Evolutionary conservation across 2,888 invertebrate species (phyloP), one percentile per base, ranked within the genome.

Genomic region (Aleiodes testaceus): DNA sequence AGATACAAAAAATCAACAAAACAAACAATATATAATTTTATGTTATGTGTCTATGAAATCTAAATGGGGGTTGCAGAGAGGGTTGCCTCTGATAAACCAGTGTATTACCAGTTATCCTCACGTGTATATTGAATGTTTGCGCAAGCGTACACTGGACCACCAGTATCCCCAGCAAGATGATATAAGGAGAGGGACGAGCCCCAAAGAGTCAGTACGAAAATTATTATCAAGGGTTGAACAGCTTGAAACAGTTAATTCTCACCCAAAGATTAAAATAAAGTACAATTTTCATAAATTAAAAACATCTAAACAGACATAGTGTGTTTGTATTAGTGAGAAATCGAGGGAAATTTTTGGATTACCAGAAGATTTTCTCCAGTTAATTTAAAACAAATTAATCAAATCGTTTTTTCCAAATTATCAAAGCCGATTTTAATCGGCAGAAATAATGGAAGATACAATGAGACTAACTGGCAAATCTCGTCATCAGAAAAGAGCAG

Each of bases 361-460:
- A 47, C 3, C 45, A 14, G 7, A 47, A 47, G 9, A n/a, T 1
- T 45, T 45, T 5, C 7, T 49, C 49, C 49, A 49, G 9, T 14
- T n/a, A 26, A 22, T 22, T 2, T 26, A 30, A 55, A 30, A 55
- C 26, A 4, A 22, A 26, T 7, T 14, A 3, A 11, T 36, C 36
- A 11, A 36, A 11, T 7, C 36, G 36, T 36, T 6, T 36, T 11
- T 36, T 2, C 2, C 7, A 42, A 42, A 14, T 2, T 14, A 42
- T 18, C 6, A 14, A 44, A 18, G 44, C n/a, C 50, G 42, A 47
- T 45, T n/a, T n/a, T 1, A 11, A 36, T 36, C 36, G 36, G 36
- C 36, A 1, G 1, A 9, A 26, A 22, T 44, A 1, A 84, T 84
- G 84, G 84, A 84, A 59, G 84, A 85, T 47, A 78, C 83, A 5